Conservation (phyloP, 2,888 invertebrate species). For the Zygaena filipendulae region DNA sequence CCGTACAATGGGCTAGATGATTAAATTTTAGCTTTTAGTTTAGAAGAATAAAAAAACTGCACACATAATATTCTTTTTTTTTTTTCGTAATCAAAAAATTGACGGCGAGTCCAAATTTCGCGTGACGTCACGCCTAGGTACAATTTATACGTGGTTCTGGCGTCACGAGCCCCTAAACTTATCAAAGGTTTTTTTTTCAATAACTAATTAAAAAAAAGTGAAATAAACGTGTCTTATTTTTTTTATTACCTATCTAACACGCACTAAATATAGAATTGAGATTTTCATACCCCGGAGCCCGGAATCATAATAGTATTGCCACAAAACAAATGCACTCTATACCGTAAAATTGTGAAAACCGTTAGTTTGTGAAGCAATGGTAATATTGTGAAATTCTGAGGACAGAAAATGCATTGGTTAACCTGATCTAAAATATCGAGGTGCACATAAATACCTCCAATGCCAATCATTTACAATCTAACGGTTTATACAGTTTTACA, state of each 20-base stretch:
- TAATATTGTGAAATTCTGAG: no score
- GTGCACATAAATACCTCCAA: no score
- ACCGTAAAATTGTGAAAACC: no score
- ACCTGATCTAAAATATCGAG: no score
- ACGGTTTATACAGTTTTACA: no score
- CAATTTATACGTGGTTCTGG: background rate
- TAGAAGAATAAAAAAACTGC: constrained; percentile 2
- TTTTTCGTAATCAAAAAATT: background rate
- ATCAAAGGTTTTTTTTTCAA: no score
- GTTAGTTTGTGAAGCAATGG: no score
- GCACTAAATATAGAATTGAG: background rate
- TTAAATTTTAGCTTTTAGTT: background rate
- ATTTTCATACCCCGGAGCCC: background rate
- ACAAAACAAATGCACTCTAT: no score
- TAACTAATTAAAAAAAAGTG: background rate
- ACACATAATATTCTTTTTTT: no score
- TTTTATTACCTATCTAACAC: background rate
- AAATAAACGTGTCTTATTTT: background rate
- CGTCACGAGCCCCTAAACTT: background rate
- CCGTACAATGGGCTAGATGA: constrained; percentile 9
- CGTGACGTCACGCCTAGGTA: background rate
- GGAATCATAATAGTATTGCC: no score
- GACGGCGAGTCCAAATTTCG: background rate
- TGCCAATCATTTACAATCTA: no score
- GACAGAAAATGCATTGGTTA: no score